Evolutionary conservation across 2,888 invertebrate genomes (phyloP).

Genomic region (Leucophenga montana): DNA sequence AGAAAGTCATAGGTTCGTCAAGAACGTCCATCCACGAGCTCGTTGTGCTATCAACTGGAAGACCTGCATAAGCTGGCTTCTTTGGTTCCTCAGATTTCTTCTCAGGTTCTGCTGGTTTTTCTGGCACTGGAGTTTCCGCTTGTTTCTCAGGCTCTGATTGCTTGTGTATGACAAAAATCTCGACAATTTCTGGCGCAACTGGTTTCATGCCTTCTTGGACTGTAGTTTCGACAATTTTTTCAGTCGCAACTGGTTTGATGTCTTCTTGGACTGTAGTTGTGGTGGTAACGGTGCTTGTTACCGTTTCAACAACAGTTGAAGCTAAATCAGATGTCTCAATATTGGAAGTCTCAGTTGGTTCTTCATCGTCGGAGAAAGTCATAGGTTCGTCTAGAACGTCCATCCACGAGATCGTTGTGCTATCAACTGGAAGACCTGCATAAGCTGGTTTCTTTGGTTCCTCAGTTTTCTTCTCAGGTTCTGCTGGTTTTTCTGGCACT

Average conservation of each 20-base stretch:
- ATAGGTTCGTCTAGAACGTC: conserved; percentile 64
- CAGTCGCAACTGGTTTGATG: background rate
- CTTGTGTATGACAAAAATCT: too few relatives aligned
- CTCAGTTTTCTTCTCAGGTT: conserved; percentile 30
- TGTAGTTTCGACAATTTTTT: too few relatives aligned
- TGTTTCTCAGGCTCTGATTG: conserved; percentile 18
- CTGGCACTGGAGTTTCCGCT: background rate
- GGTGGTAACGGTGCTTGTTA: too few relatives aligned
- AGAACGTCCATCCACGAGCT: conserved; percentile 62
- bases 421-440: conserved; percentile 58
- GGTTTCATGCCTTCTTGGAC: conserved; percentile 9
- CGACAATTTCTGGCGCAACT: conserved; percentile 3
- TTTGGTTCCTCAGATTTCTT: conserved; percentile 34
- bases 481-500: background rate
- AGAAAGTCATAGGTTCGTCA: conserved; percentile 65
- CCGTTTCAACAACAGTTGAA: background rate
- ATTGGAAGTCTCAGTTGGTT: conserved; percentile 4
- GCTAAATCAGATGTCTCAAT: background rate
- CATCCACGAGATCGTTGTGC: conserved; percentile 62
- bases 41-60: conserved; percentile 58
- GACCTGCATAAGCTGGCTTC: conserved; percentile 49
- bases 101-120: conserved; percentile 17
- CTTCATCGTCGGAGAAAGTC: conserved; percentile 60
- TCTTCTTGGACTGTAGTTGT: too few relatives aligned
- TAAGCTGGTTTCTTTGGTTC: conserved; percentile 42